These are phyloP conservation scores for Gastrophysa polygoni DNA, from an alignment of 2,888 invertebrate genomes.

Conservation along the genomic window DNA sequence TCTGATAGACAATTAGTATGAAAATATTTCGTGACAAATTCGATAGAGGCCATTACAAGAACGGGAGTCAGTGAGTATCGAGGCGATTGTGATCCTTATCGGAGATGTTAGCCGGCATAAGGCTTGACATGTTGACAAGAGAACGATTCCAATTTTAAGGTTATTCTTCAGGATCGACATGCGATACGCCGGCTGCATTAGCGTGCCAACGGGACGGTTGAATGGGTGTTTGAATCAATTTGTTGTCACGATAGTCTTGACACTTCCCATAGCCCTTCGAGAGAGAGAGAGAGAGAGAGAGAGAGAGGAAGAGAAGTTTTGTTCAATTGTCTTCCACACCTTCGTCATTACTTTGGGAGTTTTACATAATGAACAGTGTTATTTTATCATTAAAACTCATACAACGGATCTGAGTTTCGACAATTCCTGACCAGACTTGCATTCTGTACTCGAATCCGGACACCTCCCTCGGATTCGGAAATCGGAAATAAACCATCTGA, in stretches of 20 bases:
- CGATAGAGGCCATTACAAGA: conserved; percentile 40
- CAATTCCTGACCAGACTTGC: too few relatives aligned
- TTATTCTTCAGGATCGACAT: conserved; percentile 44
- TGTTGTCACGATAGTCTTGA: background rate
- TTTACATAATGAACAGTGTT: too few relatives aligned
- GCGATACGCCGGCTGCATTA: conserved; percentile 35
- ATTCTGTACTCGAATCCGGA: too few relatives aligned
- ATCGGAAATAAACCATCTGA: too few relatives aligned
- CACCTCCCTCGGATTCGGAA: too few relatives aligned
- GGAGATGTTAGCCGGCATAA: conserved; percentile 49
- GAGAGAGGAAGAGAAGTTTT: too few relatives aligned
- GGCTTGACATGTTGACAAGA: conserved; percentile 58
- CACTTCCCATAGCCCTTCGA: background rate
- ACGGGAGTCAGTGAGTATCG: conserved; percentile 34
- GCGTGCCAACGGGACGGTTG: conserved; percentile 26
- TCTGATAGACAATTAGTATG: conserved; percentile 53
- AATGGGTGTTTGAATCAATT: conserved; percentile 21
- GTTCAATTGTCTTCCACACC: too few relatives aligned
- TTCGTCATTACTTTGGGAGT: too few relatives aligned
- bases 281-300: background rate
- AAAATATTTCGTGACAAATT: conserved; percentile 54
- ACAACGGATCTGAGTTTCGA: too few relatives aligned
- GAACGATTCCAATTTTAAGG: conserved; percentile 48
- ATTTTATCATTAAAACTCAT: too few relatives aligned
- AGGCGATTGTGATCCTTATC: conserved; percentile 38